These are phyloP conservation scores for Adelosebastes latens DNA, from an alignment of 2,797 vertebrate species.

Conservation along the genomic window DNA sequence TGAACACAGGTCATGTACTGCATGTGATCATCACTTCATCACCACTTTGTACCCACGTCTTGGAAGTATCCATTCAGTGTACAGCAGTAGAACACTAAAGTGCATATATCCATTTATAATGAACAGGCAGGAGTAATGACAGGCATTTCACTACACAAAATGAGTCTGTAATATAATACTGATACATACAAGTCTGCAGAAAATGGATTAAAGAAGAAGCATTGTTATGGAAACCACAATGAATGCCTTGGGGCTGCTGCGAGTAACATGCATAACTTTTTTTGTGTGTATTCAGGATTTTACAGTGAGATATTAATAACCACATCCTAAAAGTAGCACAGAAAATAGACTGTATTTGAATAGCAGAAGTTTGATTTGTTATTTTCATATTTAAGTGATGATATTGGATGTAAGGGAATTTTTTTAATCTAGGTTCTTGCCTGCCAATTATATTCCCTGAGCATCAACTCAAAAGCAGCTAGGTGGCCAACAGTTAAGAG, in stretches of 20 bases:
- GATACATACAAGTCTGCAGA: background rate
- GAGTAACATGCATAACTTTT: background rate
- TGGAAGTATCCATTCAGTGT: background rate
- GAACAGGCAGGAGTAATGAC: background rate
- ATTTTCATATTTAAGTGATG: background rate
- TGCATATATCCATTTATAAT: background rate
- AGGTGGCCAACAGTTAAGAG: background rate
- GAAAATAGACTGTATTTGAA: background rate
- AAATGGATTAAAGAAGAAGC: background rate
- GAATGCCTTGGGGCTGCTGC: background rate
- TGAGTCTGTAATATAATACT: background rate
- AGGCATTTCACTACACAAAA: background rate
- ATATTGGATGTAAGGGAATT: background rate
- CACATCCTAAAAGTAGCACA: background rate
- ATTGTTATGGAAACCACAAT: background rate
- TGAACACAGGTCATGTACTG: background rate
- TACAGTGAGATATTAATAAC: background rate
- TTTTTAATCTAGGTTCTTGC: background rate
- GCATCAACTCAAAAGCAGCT: background rate
- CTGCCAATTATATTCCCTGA: background rate
- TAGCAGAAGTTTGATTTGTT: background rate
- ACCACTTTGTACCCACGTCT: background rate
- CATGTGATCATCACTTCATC: background rate
- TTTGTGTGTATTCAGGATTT: background rate
- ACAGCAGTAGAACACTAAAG: background rate